Conservation (phyloP, 2,113 vertebrate genomes). For the Saccopteryx leptura region DNA sequence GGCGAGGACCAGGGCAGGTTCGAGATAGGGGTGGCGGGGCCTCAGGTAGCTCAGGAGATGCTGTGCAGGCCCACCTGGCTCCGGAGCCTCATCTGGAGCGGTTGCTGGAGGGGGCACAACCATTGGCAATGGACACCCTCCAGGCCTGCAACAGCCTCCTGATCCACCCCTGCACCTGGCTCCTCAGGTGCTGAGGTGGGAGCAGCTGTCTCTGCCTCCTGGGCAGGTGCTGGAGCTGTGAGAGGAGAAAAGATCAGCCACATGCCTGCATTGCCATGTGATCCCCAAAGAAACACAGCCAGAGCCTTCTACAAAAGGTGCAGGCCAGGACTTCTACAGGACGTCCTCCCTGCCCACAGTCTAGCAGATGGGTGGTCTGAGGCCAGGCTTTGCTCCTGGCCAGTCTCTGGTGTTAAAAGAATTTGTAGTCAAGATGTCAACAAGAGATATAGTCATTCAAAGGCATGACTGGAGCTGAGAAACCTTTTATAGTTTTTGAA, state of each 20-base stretch:
- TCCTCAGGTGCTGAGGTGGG: neutral
- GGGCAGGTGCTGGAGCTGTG: neutral
- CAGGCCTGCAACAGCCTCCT: neutral
- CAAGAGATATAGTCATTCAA: neutral
- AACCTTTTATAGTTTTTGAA: neutral
- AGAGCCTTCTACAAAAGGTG: neutral
- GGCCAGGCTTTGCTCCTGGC: neutral
- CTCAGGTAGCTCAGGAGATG: neutral
- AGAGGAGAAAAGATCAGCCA: neutral
- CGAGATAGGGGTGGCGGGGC: neutral
- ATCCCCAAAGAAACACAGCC: neutral
- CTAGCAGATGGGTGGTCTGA: neutral
- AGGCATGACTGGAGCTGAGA: neutral
- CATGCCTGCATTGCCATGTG: neutral
- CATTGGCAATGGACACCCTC: neutral
- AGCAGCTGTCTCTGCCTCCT: neutral
- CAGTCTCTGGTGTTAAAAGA: neutral
- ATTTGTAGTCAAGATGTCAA: neutral
- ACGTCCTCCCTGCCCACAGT: neutral
- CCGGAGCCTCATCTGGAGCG: neutral
- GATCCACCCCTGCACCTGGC: neutral
- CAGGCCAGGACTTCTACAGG: neutral
- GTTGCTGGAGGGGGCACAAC: neutral
- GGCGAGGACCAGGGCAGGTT: neutral
- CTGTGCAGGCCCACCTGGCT: neutral